Conservation (phyloP, 2,888 invertebrate genomes). For the Drosophila cyrtoloma region DNA sequence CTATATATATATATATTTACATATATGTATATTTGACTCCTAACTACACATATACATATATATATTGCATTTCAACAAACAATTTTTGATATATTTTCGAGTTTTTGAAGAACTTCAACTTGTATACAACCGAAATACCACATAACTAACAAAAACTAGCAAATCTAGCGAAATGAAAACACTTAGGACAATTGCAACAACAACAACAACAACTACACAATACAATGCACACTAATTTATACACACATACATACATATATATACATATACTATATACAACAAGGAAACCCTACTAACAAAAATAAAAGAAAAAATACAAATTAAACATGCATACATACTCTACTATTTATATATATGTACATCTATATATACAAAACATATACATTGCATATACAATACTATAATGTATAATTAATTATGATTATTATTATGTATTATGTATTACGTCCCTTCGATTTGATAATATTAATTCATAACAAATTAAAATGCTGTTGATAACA, state of each 20-base stretch:
- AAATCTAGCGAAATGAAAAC: slow-evolving; percentile 68
- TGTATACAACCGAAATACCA: slow-evolving; percentile 65
- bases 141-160: slow-evolving; percentile 59
- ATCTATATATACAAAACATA: slow-evolving; percentile 56
- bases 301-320: slow-evolving; percentile 31
- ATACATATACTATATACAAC: slow-evolving; percentile 33
- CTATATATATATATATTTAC: slow-evolving; percentile 31
- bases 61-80: slow-evolving; percentile 64
- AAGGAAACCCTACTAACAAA: slow-evolving; percentile 33
- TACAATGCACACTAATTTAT: slow-evolving; percentile 55
- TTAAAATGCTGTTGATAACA: slow-evolving; percentile 69
- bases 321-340: slow-evolving; percentile 44
- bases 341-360: slow-evolving; percentile 50
- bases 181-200: slow-evolving; percentile 73
- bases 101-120: slow-evolving; percentile 64
- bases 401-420: slow-evolving; percentile 55
- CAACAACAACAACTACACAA: slow-evolving; percentile 42
- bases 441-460: slow-evolving; percentile 73
- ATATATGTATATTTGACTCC: slow-evolving; percentile 53
- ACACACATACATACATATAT: slow-evolving; percentile 39
- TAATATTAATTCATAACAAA: slow-evolving; percentile 44
- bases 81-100: slow-evolving; percentile 77
- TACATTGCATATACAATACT: slow-evolving; percentile 54
- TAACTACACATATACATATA: slow-evolving; percentile 50
- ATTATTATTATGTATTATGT: slow-evolving; percentile 54